phyloP scores from a whole-genome alignment of 2,888 invertebrate species.

The Caradrina clavipalpis region DNA sequence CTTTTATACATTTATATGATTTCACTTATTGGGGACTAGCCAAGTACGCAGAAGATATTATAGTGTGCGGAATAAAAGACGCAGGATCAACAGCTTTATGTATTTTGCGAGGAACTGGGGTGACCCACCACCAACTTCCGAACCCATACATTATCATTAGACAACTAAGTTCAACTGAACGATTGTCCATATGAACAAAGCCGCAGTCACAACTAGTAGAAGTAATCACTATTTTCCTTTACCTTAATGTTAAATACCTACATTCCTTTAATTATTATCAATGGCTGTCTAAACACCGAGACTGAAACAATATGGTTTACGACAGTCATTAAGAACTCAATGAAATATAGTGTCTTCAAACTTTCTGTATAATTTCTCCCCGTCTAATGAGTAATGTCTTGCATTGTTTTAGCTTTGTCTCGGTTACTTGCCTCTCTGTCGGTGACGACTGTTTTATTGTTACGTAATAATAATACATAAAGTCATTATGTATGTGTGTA shows the following conservation, averaged over 20 bases:
- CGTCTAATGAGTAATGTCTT: constrained; percentile 43
- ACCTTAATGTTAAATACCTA: neutral
- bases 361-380: constrained; percentile 60
- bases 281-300: constrained; percentile 43
- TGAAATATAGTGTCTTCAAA: constrained; percentile 29
- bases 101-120: too few relatives aligned
- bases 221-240: too few relatives aligned
- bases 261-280: constrained; percentile 2
- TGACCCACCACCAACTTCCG: too few relatives aligned
- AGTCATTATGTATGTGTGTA: constrained; percentile 16
- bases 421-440: constrained; percentile 30
- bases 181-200: too few relatives aligned
- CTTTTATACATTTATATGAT: too few relatives aligned
- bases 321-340: constrained; percentile 29
- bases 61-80: too few relatives aligned
- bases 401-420: constrained; percentile 49
- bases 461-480: constrained; percentile 42
- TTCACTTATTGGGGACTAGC: too few relatives aligned
- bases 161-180: too few relatives aligned
- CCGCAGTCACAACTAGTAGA: too few relatives aligned
- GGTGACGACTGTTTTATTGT: constrained; percentile 34
- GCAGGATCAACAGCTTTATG: too few relatives aligned
- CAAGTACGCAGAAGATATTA: too few relatives aligned
- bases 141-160: too few relatives aligned
- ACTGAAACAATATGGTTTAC: constrained; percentile 50